Percentiles rank a stretch among this genome's conserved stretches.
Evolutionary conservation across 1,140 invertebrate genomes (phyloP).

Genomic region (Saccostrea cuccullata): DNA sequence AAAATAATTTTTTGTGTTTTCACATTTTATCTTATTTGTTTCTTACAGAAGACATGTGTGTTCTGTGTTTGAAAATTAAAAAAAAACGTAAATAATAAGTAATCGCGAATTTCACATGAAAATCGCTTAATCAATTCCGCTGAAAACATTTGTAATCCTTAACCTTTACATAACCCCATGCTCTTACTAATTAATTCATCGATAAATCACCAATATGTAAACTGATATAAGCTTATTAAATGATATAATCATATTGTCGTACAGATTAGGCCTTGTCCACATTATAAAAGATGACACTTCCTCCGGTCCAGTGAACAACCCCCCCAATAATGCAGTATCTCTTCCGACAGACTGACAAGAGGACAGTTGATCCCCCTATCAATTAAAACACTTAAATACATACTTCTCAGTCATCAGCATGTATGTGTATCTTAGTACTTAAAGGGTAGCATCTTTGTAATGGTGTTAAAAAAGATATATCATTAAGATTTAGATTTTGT

Average conservation of each 20-base stretch:
- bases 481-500: too few relatives aligned
- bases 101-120: too few relatives aligned
- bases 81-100: too few relatives aligned
- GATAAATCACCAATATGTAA: neutral
- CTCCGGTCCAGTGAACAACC: neutral
- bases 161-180: neutral
- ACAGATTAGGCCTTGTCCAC: neutral
- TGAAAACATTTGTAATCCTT: neutral
- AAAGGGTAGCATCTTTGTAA: too few relatives aligned
- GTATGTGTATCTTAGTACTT: neutral
- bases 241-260: neutral
- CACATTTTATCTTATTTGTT: too few relatives aligned
- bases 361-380: slow-evolving; percentile 1
- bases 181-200: neutral
- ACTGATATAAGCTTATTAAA: slow-evolving; percentile 1
- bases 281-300: neutral
- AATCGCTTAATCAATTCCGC: too few relatives aligned
- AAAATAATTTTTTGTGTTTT: too few relatives aligned
- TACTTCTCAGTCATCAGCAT: neutral
- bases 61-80: too few relatives aligned
- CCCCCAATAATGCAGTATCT: neutral
- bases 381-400: neutral
- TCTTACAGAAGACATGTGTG: too few relatives aligned
- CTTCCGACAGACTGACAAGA: slow-evolving; percentile 16
- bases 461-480: too few relatives aligned